Evolutionary conservation across 2,113 vertebrate species (phyloP).

Genomic region (Hassar affinis): DNA sequence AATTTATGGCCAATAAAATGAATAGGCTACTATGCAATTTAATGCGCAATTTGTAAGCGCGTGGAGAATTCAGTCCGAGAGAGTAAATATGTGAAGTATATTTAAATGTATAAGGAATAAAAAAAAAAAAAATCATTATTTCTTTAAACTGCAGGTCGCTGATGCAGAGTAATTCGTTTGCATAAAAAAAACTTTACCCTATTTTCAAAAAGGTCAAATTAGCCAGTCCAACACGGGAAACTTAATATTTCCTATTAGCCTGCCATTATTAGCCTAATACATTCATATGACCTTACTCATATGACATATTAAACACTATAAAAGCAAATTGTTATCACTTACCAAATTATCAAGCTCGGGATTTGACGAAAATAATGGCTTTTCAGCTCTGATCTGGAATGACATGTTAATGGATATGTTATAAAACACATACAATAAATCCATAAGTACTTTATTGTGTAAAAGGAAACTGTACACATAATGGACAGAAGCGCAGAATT

Average conservation of each 20-base stretch:
- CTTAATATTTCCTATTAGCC: neutral
- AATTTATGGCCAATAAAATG: neutral
- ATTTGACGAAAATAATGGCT: slow-evolving; percentile 99
- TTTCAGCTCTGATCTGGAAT: slow-evolving; percentile 98
- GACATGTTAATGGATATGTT: slow-evolving; percentile 53
- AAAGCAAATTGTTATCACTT: slow-evolving; percentile 66
- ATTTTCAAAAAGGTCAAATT: slow-evolving; percentile 48
- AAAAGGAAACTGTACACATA: neutral
- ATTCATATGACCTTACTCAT: slow-evolving; percentile 1
- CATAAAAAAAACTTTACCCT: neutral
- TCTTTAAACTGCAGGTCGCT: neutral
- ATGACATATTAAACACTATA: neutral
- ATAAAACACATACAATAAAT: slow-evolving; percentile 26
- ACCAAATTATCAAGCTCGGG: slow-evolving; percentile 99
- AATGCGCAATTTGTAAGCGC: slow-evolving; percentile 31
- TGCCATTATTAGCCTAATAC: neutral
- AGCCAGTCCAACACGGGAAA: slow-evolving; percentile 61
- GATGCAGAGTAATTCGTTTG: neutral
- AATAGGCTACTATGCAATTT: neutral
- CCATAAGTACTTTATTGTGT: neutral
- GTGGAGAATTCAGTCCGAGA: slow-evolving; percentile 51
- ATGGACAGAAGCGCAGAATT: neutral
- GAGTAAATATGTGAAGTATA: neutral
- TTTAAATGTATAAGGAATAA: neutral
- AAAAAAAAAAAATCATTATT: neutral